Conservation (phyloP, 2,888 invertebrate genomes). For the Melinaea marsaeus region DNA sequence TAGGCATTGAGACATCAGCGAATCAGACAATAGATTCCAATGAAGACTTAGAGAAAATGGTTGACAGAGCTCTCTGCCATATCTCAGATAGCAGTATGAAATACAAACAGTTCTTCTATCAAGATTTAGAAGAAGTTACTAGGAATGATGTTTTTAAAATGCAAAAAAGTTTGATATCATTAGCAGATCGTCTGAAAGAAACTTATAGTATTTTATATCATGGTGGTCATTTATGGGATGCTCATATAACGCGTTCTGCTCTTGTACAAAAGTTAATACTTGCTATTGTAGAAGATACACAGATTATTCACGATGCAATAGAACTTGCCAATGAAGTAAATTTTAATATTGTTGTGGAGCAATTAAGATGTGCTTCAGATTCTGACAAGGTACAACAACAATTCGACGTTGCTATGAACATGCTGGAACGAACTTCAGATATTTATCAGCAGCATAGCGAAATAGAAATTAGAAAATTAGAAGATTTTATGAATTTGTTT, state of each 20-base stretch:
- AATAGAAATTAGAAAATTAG: slow-evolving; percentile 51
- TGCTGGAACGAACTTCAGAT: slow-evolving; percentile 48
- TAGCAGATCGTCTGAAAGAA: slow-evolving; percentile 54
- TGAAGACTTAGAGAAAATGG: slow-evolving; percentile 14
- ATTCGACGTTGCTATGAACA: slow-evolving; percentile 38
- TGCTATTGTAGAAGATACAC: slow-evolving; percentile 61
- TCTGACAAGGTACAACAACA: slow-evolving; percentile 49
- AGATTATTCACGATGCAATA: slow-evolving; percentile 52
- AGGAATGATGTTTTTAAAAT: slow-evolving; percentile 42
- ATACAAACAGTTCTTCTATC: slow-evolving; percentile 9
- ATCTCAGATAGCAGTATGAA: slow-evolving; percentile 13
- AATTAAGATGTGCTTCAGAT: slow-evolving; percentile 50
- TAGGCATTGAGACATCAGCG: slow-evolving; percentile 10
- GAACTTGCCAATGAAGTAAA: slow-evolving; percentile 54
- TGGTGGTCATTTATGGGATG: slow-evolving; percentile 60
- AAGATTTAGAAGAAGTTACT: slow-evolving; percentile 22
- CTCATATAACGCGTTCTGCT: slow-evolving; percentile 57
- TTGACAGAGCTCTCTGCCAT: slow-evolving; percentile 11
- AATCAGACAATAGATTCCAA: neutral
- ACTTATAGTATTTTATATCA: slow-evolving; percentile 54
- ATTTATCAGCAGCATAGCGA: slow-evolving; percentile 52
- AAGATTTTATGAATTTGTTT: slow-evolving; percentile 54
- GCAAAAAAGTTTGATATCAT: slow-evolving; percentile 48
- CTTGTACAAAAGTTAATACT: slow-evolving; percentile 58
- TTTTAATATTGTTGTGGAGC: slow-evolving; percentile 56